phyloP scores from a whole-genome alignment of 2,888 invertebrate genomes.

The Parnassius smintheus region DNA sequence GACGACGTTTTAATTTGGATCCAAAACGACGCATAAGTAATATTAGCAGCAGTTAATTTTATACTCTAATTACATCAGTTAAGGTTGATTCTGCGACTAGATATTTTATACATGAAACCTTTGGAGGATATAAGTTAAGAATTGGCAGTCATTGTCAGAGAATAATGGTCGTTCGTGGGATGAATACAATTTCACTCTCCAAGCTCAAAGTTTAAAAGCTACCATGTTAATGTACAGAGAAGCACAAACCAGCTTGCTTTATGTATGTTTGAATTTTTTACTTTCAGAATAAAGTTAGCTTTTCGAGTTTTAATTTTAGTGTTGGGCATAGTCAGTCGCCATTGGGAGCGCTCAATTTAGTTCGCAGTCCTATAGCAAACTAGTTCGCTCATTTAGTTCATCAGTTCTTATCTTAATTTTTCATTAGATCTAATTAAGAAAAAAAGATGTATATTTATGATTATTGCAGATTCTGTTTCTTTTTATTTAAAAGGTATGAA shows the following conservation, averaged over 20 bases:
- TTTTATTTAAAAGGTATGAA: no score
- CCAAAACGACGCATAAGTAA: neutral
- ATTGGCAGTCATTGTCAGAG: slow-evolving; percentile 80
- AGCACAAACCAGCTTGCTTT: slow-evolving; percentile 1
- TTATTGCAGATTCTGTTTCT: no score
- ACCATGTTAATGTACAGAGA: slow-evolving; percentile 8
- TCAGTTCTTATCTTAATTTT: no score
- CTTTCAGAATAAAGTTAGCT: no score
- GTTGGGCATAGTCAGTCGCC: no score
- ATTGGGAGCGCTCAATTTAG: no score
- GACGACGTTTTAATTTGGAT: slow-evolving; percentile 39
- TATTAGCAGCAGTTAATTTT: slow-evolving; percentile 18
- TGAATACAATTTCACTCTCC: slow-evolving; percentile 45
- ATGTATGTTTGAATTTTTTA: no score
- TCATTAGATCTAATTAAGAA: no score
- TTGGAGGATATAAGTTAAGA: slow-evolving; percentile 50
- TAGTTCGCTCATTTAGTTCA: no score
- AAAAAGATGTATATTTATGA: no score
- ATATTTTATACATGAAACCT: neutral
- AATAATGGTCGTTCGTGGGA: slow-evolving; percentile 77
- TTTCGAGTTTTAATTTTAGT: no score
- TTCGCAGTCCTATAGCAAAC: no score
- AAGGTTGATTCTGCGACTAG: slow-evolving; percentile 26
- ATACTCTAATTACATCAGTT: slow-evolving; percentile 1
- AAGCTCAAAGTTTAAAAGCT: slow-evolving; percentile 25